Evolutionary conservation across 2,797 vertebrate genomes (phyloP).

Genomic region (Myotis vivesi): DNA sequence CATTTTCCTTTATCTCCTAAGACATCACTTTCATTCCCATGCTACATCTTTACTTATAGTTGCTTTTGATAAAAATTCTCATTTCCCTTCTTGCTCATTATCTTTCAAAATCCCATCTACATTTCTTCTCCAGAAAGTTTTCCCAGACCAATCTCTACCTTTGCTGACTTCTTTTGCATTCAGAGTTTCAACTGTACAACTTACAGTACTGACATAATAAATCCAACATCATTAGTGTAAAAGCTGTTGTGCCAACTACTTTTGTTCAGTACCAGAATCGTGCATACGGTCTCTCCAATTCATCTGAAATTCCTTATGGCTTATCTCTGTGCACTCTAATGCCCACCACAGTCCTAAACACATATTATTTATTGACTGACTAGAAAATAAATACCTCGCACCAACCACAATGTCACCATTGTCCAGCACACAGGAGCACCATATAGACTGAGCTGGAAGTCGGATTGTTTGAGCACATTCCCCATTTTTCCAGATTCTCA

Average conservation of each 20-base stretch:
- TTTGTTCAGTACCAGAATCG: background rate
- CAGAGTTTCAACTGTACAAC: background rate
- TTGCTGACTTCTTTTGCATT: constrained; percentile 18
- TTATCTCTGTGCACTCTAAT: background rate
- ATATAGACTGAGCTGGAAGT: constrained; percentile 95
- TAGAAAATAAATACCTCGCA: constrained; percentile 89
- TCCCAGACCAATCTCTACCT: background rate
- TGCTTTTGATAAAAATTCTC: background rate
- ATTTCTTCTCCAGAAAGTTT: background rate
- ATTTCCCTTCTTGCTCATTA: constrained; percentile 3
- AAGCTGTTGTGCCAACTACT: background rate
- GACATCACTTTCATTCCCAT: background rate
- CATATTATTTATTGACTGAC: background rate
- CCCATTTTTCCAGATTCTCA: constrained; percentile 94
- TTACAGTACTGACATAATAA: background rate
- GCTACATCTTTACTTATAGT: background rate
- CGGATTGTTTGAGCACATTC: constrained; percentile 95
- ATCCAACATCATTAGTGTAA: background rate
- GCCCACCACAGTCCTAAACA: background rate
- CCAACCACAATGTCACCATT: constrained; percentile 95
- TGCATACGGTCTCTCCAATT: background rate
- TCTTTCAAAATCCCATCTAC: constrained; percentile 35
- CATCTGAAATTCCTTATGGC: background rate
- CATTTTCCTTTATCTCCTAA: background rate
- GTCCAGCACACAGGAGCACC: constrained; percentile 95